A percentile compares a stretch with the other conserved stretches of the same genome.
phyloP scores from a whole-genome alignment of 2,113 vertebrate species.

The Muscicapa adusta region DNA sequence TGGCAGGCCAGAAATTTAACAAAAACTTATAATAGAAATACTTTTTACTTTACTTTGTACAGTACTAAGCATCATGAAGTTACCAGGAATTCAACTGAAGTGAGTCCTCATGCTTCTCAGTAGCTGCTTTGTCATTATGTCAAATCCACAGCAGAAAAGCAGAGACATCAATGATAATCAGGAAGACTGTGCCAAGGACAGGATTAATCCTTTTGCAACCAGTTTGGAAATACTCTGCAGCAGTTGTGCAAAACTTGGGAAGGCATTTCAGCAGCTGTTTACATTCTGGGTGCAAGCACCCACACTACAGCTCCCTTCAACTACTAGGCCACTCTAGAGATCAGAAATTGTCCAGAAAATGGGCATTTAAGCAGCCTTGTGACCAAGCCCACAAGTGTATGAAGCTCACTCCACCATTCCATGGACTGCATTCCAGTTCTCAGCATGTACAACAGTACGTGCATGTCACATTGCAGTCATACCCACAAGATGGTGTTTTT shows the following conservation, averaged over 20 bases:
- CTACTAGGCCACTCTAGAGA: background rate
- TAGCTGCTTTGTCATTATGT: background rate
- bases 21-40: background rate
- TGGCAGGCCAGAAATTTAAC: background rate
- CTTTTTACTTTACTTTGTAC: background rate
- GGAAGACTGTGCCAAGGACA: background rate
- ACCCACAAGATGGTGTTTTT: conserved; percentile 48
- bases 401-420: background rate
- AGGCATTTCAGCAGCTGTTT: background rate
- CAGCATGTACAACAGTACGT: background rate
- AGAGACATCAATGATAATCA: background rate
- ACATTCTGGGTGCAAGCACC: background rate
- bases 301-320: background rate
- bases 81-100: background rate
- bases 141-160: background rate
- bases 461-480: background rate
- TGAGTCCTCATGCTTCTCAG: background rate
- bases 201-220: background rate
- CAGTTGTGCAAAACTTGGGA: background rate
- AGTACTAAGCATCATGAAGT: background rate
- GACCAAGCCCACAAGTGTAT: fast-evolving
- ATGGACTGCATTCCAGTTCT: background rate
- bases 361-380: background rate
- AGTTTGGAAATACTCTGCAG: background rate
- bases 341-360: background rate